phyloP scores from a whole-genome alignment of 2,797 vertebrate species.

The Coregonus ussuriensis region DNA sequence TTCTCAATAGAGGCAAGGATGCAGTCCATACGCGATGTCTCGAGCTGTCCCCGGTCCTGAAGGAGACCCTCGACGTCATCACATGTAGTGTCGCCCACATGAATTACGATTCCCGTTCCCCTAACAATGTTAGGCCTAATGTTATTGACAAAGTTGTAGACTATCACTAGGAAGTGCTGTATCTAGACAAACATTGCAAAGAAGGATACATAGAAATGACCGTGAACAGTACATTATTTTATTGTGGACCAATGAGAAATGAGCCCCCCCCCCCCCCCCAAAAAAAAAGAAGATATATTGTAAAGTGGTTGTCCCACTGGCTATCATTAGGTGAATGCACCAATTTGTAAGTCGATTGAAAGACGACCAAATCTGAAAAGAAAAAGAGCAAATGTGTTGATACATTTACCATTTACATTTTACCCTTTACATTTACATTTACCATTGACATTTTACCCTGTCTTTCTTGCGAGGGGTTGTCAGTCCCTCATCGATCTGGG shows the following conservation, averaged over 20 bases:
- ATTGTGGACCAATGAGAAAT: background rate
- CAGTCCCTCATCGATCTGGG: background rate
- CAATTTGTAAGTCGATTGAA: background rate
- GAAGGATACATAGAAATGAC: background rate
- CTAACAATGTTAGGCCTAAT: background rate
- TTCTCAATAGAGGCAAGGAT: background rate
- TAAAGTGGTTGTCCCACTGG: too few relatives aligned
- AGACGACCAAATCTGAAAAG: background rate
- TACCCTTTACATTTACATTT: background rate
- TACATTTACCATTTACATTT: background rate
- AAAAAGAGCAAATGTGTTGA: background rate
- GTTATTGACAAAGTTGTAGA: background rate
- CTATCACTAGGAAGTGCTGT: background rate
- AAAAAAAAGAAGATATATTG: too few relatives aligned
- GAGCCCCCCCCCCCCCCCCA: too few relatives aligned
- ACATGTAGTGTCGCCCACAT: background rate
- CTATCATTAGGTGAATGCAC: too few relatives aligned
- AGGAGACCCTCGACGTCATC: conserved; percentile 42
- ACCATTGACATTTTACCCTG: background rate
- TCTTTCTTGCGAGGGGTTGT: background rate
- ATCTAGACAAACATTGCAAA: background rate
- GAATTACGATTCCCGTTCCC: background rate
- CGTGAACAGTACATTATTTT: background rate
- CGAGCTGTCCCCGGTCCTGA: conserved; percentile 72
- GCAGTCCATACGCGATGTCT: background rate